Conservation (phyloP, 2,797 vertebrate species). For the Oreochromis grahami region DNA sequence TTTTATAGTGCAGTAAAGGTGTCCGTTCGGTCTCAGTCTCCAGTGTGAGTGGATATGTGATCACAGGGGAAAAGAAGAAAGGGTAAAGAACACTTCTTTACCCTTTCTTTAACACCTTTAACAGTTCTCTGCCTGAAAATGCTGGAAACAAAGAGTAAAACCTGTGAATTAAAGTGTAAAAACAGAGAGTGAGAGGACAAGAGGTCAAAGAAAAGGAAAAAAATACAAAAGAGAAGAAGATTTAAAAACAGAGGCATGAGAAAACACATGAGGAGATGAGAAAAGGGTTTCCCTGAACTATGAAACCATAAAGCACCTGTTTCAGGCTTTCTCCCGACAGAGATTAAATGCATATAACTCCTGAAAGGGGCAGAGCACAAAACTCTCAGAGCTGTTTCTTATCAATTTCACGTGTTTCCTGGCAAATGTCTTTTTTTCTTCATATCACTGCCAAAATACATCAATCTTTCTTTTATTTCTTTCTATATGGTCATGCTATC, state of each 20-base stretch:
- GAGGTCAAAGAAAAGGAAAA: neutral
- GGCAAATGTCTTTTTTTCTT: neutral
- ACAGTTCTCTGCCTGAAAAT: neutral
- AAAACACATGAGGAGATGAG: neutral
- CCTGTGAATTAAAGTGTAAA: neutral
- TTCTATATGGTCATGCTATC: neutral
- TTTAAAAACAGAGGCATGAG: neutral
- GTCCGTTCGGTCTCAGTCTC: neutral
- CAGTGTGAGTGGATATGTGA: neutral
- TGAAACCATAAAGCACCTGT: neutral
- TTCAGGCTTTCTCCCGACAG: neutral
- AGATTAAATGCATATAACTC: conserved; percentile 16
- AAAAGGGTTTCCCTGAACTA: neutral
- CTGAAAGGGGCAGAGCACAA: neutral
- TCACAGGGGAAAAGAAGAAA: neutral
- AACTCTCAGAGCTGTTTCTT: neutral
- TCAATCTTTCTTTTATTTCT: neutral
- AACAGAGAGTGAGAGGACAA: neutral
- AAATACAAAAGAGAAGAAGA: neutral
- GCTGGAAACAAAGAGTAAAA: neutral
- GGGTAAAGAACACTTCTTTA: neutral
- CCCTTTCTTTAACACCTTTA: conserved; percentile 26
- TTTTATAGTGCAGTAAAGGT: conserved; percentile 31
- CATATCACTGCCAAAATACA: neutral
- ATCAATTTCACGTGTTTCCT: conserved; percentile 40